Evolutionary conservation across 2,888 invertebrate genomes (phyloP).

Genomic region (Synanthedon vespiformis): DNA sequence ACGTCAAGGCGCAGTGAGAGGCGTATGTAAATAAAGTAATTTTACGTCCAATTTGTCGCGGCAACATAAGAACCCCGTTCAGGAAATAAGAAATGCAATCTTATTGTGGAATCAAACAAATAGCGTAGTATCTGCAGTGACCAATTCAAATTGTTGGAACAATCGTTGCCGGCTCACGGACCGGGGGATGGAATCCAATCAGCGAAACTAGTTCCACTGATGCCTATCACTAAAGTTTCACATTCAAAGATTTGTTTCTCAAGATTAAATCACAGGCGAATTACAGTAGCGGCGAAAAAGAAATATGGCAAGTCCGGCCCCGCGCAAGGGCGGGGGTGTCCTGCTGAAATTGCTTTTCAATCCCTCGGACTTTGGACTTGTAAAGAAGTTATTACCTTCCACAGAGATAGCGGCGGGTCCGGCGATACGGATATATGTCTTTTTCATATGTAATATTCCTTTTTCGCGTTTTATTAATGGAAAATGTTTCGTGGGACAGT

Average conservation of each 20-base stretch:
- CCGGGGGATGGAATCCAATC: slow-evolving; percentile 61
- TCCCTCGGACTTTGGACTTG: slow-evolving; percentile 74
- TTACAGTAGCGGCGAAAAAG: slow-evolving; percentile 70
- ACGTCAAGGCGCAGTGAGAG: background rate
- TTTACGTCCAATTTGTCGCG: background rate
- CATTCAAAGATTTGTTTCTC: slow-evolving; percentile 71
- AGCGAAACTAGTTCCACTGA: slow-evolving; percentile 63
- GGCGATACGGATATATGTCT: slow-evolving; percentile 70
- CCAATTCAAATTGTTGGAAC: slow-evolving; percentile 54
- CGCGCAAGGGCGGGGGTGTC: slow-evolving; percentile 62
- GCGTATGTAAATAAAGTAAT: background rate
- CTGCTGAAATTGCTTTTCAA: slow-evolving; percentile 73
- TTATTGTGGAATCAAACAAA: slow-evolving; percentile 59
- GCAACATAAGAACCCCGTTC: slow-evolving; percentile 21
- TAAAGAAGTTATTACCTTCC: slow-evolving; percentile 74
- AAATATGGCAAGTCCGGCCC: slow-evolving; percentile 66
- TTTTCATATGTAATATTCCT: slow-evolving; percentile 72
- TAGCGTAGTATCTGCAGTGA: slow-evolving; percentile 51
- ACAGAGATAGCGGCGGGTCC: slow-evolving; percentile 69
- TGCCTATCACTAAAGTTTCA: slow-evolving; percentile 69
- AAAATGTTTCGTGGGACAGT: slow-evolving; percentile 69
- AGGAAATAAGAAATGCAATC: slow-evolving; percentile 62
- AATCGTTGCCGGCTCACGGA: slow-evolving; percentile 31
- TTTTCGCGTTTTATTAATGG: slow-evolving; percentile 73
- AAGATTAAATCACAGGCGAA: slow-evolving; percentile 71